These are phyloP conservation scores for Pollenia labialis DNA, from an alignment of 2,888 invertebrate genomes.

Conservation along the genomic window DNA sequence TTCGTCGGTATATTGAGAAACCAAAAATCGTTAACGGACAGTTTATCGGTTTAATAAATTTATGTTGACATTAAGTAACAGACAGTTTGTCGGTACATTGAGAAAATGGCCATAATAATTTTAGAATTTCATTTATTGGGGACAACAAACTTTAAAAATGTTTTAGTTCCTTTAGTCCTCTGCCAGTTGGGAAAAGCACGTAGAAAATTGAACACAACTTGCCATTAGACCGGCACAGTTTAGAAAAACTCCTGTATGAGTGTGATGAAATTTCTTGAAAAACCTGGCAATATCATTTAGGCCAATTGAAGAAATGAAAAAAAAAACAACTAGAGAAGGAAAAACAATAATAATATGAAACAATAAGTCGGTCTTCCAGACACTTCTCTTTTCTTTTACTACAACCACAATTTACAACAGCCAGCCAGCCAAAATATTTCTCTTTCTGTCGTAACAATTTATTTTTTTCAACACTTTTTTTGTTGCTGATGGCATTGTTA, in stretches of 20 bases:
- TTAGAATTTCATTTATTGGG: too few relatives aligned
- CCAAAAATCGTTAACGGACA: too few relatives aligned
- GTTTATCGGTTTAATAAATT: too few relatives aligned
- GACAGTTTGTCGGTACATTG: too few relatives aligned
- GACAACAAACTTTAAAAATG: not conserved
- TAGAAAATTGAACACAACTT: slow-evolving; percentile 54
- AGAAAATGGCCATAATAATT: too few relatives aligned
- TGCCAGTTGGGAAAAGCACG: slow-evolving; percentile 35
- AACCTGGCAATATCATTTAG: slow-evolving; percentile 68
- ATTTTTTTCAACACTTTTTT: not conserved
- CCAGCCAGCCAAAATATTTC: slow-evolving; percentile 19
- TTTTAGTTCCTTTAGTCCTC: slow-evolving; percentile 16
- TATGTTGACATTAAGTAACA: too few relatives aligned
- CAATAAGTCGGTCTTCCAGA: slow-evolving; percentile 43
- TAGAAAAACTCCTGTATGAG: slow-evolving; percentile 58
- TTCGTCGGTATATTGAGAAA: too few relatives aligned
- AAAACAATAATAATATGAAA: slow-evolving; percentile 8
- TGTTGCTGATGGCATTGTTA: slow-evolving; percentile 26
- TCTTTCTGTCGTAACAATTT: slow-evolving; percentile 60
- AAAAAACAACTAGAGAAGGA: slow-evolving; percentile 24
- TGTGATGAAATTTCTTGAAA: slow-evolving; percentile 51
- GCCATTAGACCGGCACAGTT: slow-evolving; percentile 63
- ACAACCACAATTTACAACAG: slow-evolving; percentile 9
- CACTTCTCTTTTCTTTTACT: slow-evolving; percentile 55
- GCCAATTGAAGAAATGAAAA: slow-evolving; percentile 57